Percentiles rank a stretch among this genome's conserved stretches.
These are phyloP conservation scores for Leptothorax acervorum DNA, from an alignment of 2,888 invertebrate species.

Conservation along the genomic window DNA sequence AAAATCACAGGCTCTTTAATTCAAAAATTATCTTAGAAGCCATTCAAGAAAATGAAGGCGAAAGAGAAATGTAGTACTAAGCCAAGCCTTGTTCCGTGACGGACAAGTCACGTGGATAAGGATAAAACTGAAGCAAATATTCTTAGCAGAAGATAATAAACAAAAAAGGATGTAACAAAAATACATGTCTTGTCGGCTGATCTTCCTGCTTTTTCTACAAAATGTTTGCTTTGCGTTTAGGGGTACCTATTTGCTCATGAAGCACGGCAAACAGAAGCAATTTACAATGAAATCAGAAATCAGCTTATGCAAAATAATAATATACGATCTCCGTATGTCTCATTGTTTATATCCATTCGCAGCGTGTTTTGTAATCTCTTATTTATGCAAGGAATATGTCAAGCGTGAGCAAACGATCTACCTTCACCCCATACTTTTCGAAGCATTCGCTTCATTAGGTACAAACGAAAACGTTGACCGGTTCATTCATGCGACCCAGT, in stretches of 20 bases:
- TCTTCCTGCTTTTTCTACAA: neutral
- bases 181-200: neutral
- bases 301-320: neutral
- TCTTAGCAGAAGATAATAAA: neutral
- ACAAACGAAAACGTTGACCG: neutral
- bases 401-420: neutral
- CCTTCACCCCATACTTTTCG: neutral
- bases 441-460: neutral
- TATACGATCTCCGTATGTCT: neutral
- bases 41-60: neutral
- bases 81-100: neutral
- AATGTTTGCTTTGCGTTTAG: neutral
- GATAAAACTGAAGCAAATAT: neutral
- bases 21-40: neutral
- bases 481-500: slow-evolving; percentile 6
- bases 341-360: neutral
- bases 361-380: neutral
- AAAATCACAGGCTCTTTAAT: neutral
- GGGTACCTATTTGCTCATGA: neutral
- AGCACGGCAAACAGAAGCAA: neutral
- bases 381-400: neutral
- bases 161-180: neutral
- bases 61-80: neutral
- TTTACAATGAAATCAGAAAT: neutral
- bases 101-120: neutral